Percentiles rank a stretch among this genome's conserved stretches.
Conservation (phyloP, 2,888 invertebrate genomes). For the Caenorhabditis sp. region DNA sequence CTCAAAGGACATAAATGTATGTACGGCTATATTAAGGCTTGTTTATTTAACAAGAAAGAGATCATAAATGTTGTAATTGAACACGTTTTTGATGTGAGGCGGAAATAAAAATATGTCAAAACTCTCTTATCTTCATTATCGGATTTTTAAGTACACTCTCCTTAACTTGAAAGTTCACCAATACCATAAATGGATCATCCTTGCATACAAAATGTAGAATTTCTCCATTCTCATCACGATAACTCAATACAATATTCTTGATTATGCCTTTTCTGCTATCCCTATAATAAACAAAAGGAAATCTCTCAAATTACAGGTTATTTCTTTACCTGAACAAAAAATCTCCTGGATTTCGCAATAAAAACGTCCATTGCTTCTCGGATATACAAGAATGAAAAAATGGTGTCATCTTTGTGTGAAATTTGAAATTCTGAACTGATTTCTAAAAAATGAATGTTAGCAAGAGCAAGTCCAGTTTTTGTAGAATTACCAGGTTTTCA, state of each 20-base stretch:
- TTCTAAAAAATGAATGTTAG: not conserved
- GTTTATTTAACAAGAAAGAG: no score
- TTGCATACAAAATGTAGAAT: not conserved
- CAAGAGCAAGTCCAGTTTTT: no score
- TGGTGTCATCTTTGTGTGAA: not conserved
- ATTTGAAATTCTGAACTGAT: not conserved
- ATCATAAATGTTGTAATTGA: no score
- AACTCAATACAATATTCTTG: not conserved
- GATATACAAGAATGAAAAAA: not conserved
- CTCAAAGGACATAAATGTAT: no score
- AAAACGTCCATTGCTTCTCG: not conserved
- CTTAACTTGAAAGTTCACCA: slow-evolving; percentile 14
- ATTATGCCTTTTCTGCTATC: not conserved
- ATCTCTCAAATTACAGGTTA: no score
- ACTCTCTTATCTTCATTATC: not conserved
- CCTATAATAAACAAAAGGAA: not conserved
- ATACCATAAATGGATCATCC: not conserved
- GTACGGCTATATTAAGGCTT: no score
- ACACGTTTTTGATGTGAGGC: no score
- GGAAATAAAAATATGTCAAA: not conserved
- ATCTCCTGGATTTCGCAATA: not conserved
- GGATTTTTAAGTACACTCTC: not conserved
- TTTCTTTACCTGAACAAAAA: not conserved
- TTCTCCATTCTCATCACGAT: not conserved
- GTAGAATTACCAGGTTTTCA: not conserved